Percentiles rank a stretch among this genome's conserved stretches.
phyloP scores from a whole-genome alignment of 1,140 invertebrate genomes.

The Bombus balteatus region DNA sequence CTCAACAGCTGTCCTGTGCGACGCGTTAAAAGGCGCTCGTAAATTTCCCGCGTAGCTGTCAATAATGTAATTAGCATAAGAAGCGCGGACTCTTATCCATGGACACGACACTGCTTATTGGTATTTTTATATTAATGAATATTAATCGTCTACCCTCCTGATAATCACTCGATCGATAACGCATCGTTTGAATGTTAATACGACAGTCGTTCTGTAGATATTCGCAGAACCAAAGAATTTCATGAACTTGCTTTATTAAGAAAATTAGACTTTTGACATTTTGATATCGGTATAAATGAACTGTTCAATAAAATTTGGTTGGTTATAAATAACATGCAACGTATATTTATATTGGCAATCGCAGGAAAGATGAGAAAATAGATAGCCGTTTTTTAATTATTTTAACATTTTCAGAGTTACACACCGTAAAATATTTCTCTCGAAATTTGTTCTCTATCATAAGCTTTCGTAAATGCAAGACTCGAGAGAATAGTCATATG shows the following conservation, averaged over 20 bases:
- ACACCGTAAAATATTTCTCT: too few species aligned
- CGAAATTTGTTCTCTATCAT: not conserved
- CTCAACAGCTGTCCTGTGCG: constrained; percentile 12
- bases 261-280: not conserved
- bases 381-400: too few species aligned
- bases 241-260: not conserved
- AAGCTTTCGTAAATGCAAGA: not conserved
- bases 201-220: not conserved
- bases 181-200: not conserved
- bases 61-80: constrained; percentile 57
- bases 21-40: constrained; percentile 35
- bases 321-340: too few species aligned
- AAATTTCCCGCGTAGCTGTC: constrained; percentile 35
- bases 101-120: constrained; percentile 11
- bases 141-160: constrained; percentile 45
- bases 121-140: constrained; percentile 52
- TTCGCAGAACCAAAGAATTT: not conserved
- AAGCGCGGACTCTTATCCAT: constrained; percentile 42
- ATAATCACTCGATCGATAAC: not conserved
- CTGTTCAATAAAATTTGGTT: too few species aligned
- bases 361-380: too few species aligned
- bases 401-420: too few species aligned
- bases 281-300: not conserved
- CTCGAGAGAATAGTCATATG: not conserved
- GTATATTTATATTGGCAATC: too few species aligned